Base-by-base conservation (phyloP, 2,113 vertebrate species). In the Macrotis lagotis region DNA sequence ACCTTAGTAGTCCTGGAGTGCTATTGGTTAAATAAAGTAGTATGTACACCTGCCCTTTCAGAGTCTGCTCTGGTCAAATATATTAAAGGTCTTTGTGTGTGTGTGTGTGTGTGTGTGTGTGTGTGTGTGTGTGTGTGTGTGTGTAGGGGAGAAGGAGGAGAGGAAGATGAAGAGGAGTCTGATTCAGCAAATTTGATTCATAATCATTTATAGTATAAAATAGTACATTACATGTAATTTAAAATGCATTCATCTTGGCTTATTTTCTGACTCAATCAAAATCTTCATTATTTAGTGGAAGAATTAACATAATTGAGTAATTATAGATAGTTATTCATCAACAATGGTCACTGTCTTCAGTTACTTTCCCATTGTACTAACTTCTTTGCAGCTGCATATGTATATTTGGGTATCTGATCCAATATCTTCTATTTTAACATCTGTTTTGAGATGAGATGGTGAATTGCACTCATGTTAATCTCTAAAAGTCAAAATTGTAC, bases 1-100 rank as follows among this genome's bases (percentile, higher is more conserved):
- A 83, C 66, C 16, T 91, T 48, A 55, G 37, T 47, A 50, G 50
- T 92, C 59, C 90, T 96, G 92, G 93, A 51, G 50, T 50, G n/a
- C 92, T 95, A 93, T 91, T 96, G 92, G 96, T 47, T 88, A 51
- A 94, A 88, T 90, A 49, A 92, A 94, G 92, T 55, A 16, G 90
- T 1, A 51, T 31, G 53, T 0, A 0, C 50, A 74, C 51, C 83
- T 89, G 53, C 48, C 92, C 95, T 95, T 92, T 52, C 9, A 96
- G 96, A 95, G 89, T 53, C 31, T 19, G 89, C 44, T 94, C 49
- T 89, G 91, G 90, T 44, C 37, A 95, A 89, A 92, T 95, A 95
- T 92, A 88, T 88, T 37, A 66, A 59, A 37, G 28, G 28, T 0
- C 9, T 37, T 25, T 55, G 53, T 37, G 66, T 74, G 66, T n/a